A percentile compares a stretch with the other conserved stretches of the same genome.
Conservation (phyloP, 1,140 invertebrate species). For the Fopius arisanus region DNA sequence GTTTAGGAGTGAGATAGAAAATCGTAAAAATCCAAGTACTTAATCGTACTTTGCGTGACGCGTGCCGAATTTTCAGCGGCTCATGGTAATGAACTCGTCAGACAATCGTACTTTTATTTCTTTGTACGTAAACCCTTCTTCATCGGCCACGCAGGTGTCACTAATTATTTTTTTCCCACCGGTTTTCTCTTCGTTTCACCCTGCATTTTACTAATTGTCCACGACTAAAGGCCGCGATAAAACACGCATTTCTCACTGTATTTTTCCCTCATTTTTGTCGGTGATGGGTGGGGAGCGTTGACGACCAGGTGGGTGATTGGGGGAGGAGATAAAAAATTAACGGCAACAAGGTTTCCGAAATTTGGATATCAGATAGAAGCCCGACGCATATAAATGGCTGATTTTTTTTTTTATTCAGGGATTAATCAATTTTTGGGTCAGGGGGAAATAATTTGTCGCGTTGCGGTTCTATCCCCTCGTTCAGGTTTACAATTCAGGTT, state of each 20-base stretch:
- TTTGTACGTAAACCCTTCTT: not conserved
- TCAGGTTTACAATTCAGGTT: too few relatives aligned
- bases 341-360: not conserved
- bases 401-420: not conserved
- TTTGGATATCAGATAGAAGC: not conserved
- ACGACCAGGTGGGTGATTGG: conserved; percentile 22
- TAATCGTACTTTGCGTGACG: conserved; percentile 23
- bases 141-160: conserved; percentile 27
- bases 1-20: conserved; percentile 18
- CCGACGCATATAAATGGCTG: not conserved
- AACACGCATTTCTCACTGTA: conserved; percentile 30
- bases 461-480: too few relatives aligned
- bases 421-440: not conserved
- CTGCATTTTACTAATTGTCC: conserved; percentile 15
- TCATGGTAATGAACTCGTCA: conserved; percentile 34
- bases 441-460: not conserved
- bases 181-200: conserved; percentile 19
- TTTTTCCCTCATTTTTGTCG: not conserved
- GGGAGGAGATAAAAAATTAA: conserved; percentile 22
- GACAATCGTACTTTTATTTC: conserved; percentile 25
- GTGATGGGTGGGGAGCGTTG: not conserved
- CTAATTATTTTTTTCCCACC: conserved; percentile 31
- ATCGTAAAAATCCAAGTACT: conserved; percentile 28
- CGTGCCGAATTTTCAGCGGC: conserved; percentile 26
- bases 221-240: not conserved